A percentile compares a stretch with the other conserved stretches of the same genome.
phyloP scores from a whole-genome alignment of 1,140 invertebrate species.

The Lasaia peninsularis region DNA sequence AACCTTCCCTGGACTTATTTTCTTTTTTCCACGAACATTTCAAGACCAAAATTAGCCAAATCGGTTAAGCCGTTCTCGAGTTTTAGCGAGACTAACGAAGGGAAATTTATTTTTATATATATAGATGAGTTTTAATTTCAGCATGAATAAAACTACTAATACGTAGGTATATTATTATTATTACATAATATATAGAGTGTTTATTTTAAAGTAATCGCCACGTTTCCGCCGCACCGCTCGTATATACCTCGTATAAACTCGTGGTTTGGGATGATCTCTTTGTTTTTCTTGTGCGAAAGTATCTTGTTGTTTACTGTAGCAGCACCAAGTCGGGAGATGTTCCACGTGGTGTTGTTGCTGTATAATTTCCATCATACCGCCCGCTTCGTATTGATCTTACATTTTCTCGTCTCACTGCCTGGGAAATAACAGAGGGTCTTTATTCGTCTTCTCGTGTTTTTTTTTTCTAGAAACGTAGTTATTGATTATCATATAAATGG shows the following conservation, averaged over 20 bases:
- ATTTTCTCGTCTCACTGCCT: slow-evolving; percentile 1
- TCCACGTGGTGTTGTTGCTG: slow-evolving; percentile 1
- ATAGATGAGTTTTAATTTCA: no score
- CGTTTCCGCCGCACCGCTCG: not conserved
- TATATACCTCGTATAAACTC: not conserved
- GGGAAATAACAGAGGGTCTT: not conserved
- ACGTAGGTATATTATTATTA: no score
- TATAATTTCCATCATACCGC: slow-evolving; percentile 8
- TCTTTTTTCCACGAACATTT: no score
- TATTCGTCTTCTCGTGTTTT: not conserved
- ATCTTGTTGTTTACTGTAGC: not conserved
- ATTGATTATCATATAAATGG: not conserved
- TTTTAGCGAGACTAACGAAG: no score
- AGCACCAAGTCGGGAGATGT: not conserved
- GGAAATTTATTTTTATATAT: no score
- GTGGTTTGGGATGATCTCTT: not conserved
- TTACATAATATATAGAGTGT: no score
- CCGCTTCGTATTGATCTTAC: not conserved
- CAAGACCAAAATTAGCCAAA: no score
- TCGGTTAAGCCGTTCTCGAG: no score
- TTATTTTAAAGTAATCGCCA: not conserved
- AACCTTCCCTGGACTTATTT: no score
- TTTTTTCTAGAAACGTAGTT: not conserved
- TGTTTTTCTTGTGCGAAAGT: not conserved
- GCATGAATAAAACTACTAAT: no score